Percentiles rank a stretch among this genome's conserved stretches.
Evolutionary conservation across 2,888 invertebrate genomes (phyloP).

Genomic region (Amiota communis): DNA sequence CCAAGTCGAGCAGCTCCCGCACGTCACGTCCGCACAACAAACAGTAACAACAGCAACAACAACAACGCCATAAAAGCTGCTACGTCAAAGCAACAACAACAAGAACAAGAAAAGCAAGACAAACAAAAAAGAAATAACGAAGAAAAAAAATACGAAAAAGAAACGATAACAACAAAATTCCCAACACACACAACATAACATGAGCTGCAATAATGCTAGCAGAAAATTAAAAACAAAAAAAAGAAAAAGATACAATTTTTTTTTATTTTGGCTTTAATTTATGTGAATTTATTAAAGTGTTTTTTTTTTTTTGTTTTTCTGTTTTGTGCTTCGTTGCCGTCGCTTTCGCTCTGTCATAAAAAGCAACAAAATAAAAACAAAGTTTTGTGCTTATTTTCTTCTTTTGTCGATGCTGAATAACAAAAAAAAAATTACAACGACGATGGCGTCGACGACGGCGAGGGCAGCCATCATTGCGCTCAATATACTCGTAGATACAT

Average conservation of each 20-base stretch:
- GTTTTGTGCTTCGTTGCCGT: not conserved
- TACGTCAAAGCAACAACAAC: not conserved
- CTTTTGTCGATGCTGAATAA: not conserved
- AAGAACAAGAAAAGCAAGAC: not conserved
- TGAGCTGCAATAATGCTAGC: constrained; percentile 1
- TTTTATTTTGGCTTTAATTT: not conserved
- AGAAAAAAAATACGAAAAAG: not conserved
- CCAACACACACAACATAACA: not conserved
- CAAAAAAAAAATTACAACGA: too few species aligned
- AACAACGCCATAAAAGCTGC: not conserved
- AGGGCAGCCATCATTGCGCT: not conserved
- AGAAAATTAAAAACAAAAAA: not conserved
- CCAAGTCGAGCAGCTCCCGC: not conserved
- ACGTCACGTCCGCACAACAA: not conserved
- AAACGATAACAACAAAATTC: not conserved
- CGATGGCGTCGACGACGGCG: too few species aligned
- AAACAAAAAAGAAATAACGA: not conserved
- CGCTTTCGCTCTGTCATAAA: not conserved
- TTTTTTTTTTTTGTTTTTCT: not conserved
- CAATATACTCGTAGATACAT: not conserved
- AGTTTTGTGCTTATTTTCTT: constrained; percentile 3
- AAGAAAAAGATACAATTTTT: too few species aligned
- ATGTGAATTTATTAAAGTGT: not conserved
- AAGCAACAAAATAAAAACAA: not conserved
- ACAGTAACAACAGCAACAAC: not conserved